Evolutionary conservation across 2,888 invertebrate genomes (phyloP).

Genomic region (Shargacucullia verbasci): DNA sequence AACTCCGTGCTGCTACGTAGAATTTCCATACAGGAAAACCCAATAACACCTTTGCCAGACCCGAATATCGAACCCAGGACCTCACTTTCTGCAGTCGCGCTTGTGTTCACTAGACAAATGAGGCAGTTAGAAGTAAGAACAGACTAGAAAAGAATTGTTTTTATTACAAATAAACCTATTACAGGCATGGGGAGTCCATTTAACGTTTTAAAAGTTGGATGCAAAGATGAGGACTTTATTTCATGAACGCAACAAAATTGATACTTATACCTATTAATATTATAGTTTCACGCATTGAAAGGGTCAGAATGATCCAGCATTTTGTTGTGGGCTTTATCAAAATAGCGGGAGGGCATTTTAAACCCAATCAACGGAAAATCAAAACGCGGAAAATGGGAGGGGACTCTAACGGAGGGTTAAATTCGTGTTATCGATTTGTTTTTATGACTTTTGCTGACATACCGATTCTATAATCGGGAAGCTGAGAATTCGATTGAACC

Average conservation of each 20-base stretch:
- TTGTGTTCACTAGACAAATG: too few species aligned
- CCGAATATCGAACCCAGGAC: too few species aligned
- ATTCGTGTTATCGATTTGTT: constrained; percentile 86
- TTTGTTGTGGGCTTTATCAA: constrained; percentile 80
- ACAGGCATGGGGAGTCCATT: too few species aligned
- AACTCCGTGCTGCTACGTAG: too few species aligned
- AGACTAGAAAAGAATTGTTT: too few species aligned
- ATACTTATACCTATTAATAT: constrained; percentile 56
- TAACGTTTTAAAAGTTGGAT: too few species aligned
- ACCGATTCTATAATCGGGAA: constrained; percentile 70
- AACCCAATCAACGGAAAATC: constrained; percentile 88
- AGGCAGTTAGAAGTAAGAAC: too few species aligned
- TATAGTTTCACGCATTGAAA: constrained; percentile 66
- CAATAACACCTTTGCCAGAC: too few species aligned
- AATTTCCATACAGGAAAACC: too few species aligned
- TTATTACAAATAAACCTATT: too few species aligned
- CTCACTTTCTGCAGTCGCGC: too few species aligned
- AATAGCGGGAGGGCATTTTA: constrained; percentile 84
- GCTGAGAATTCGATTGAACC: constrained; percentile 49
- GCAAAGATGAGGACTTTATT: constrained; percentile 25
- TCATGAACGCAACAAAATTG: constrained; percentile 54
- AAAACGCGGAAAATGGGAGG: constrained; percentile 87
- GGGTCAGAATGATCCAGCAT: constrained; percentile 71
- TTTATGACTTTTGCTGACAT: constrained; percentile 85
- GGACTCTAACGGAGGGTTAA: constrained; percentile 86